Evolutionary conservation across 2,113 vertebrate genomes (phyloP).

Genomic region (Heterotis niloticus): DNA sequence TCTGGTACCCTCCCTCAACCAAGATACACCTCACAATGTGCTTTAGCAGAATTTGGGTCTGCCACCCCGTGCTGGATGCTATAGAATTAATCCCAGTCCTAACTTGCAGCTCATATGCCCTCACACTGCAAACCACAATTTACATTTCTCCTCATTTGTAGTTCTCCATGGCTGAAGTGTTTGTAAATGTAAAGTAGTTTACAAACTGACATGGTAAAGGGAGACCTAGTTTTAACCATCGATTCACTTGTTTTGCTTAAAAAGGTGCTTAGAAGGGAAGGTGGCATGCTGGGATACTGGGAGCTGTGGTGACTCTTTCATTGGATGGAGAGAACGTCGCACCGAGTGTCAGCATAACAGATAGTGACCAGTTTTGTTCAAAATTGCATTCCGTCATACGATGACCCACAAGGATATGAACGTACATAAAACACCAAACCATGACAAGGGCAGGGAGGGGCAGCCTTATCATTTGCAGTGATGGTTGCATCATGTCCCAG

Average conservation of each 20-base stretch:
- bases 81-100: not conserved
- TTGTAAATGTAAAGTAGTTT: constrained; percentile 38
- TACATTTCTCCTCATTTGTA: constrained; percentile 28
- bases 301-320: not conserved
- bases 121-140: constrained; percentile 10
- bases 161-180: constrained; percentile 32
- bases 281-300: not conserved
- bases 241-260: not conserved
- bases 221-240: constrained; percentile 27
- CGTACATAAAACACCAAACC: not conserved
- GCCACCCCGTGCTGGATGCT: not conserved
- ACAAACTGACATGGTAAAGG: constrained; percentile 25
- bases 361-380: not conserved
- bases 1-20: not conserved
- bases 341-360: not conserved
- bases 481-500: not conserved
- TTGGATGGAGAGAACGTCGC: not conserved
- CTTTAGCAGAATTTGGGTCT: not conserved
- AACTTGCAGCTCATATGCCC: constrained; percentile 15
- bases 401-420: not conserved
- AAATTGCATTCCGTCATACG: not conserved
- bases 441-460: not conserved
- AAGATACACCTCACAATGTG: not conserved
- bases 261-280: not conserved
- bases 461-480: not conserved